Conservation (phyloP, 2,113 vertebrate species). For the Isurus oxyrinchus region DNA sequence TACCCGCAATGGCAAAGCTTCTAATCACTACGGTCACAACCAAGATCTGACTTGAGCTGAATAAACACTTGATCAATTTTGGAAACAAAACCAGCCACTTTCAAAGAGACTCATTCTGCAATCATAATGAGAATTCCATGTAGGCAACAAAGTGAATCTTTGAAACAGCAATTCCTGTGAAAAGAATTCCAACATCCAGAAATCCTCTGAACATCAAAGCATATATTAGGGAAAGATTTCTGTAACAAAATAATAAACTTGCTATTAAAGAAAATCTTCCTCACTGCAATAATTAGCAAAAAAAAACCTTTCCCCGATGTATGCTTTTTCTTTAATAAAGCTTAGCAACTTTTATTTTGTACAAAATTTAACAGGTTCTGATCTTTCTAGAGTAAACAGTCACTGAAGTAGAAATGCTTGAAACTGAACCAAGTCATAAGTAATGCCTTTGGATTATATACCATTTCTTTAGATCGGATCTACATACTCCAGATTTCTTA, state of each 20-base stretch:
- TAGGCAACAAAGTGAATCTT: neutral
- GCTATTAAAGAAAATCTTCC: neutral
- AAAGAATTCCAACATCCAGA: neutral
- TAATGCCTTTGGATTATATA: neutral
- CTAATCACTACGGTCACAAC: neutral
- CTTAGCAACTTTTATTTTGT: neutral
- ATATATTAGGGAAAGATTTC: neutral
- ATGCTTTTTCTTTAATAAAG: neutral
- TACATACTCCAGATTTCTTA: neutral
- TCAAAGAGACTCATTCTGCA: neutral
- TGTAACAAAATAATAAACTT: neutral
- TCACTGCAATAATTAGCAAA: neutral
- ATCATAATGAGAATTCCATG: neutral
- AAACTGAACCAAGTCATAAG: neutral
- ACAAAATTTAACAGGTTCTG: neutral
- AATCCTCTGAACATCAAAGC: neutral
- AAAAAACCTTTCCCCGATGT: neutral
- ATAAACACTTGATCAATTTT: neutral
- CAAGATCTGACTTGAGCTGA: neutral
- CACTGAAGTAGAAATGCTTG: neutral
- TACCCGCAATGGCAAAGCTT: neutral
- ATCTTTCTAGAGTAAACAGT: neutral
- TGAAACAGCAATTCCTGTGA: neutral
- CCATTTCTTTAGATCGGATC: neutral
- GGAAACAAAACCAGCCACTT: neutral